Evolutionary conservation across 2,888 invertebrate species (phyloP), one percentile per base, ranked within the genome.

Genomic region (Hemicrepidius hirtus): DNA sequence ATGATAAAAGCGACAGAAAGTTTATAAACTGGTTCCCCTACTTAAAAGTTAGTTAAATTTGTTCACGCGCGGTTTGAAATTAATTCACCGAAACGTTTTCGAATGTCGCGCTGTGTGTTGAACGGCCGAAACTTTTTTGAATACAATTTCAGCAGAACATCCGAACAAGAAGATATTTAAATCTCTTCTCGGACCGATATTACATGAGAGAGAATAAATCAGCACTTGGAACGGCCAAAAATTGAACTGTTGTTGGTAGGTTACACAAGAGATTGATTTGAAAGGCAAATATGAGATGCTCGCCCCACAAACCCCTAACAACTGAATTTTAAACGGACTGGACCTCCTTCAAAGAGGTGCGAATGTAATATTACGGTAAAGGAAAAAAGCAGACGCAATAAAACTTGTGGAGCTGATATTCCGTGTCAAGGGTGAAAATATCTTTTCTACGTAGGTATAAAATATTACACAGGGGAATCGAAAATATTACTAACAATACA

Each of bases 21-120:
- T n/a, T 57, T 57, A 18, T 0, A 13, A 37, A 37, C 57, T 37
- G 57, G 18, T 20, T 13, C 12, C 37, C 20, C 37, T 37, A 18
- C 37, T 57, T 37, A 37, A 57, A 57, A 57, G 57, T 57, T 57
- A 37, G 57, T 20, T 20, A 57, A 57, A 57, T 57, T 57, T 20
- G 20, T 57, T 57, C 57, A 37, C 57, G 57, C 13, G 35, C 20
- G 28, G 57, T 57, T 57, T 20, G 57, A 57, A 57, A 57, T 57
- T 35, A 57, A 57, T 57, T 57, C 53, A 55, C 28, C 57, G 57
- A 37, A 37, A 57, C 18, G 37, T n/a, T 21, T 41, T 20, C 16
- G 20, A 49, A 18, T 21, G 20, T 57, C 35, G 57, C 13, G 24
- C 53, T 6, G 10, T 13, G 10, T 13, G 53, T 18, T 28, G 53